Evolutionary conservation across 2,888 invertebrate species (phyloP), one percentile per base, ranked within the genome.

Genomic region (Physocephala rufipes): DNA sequence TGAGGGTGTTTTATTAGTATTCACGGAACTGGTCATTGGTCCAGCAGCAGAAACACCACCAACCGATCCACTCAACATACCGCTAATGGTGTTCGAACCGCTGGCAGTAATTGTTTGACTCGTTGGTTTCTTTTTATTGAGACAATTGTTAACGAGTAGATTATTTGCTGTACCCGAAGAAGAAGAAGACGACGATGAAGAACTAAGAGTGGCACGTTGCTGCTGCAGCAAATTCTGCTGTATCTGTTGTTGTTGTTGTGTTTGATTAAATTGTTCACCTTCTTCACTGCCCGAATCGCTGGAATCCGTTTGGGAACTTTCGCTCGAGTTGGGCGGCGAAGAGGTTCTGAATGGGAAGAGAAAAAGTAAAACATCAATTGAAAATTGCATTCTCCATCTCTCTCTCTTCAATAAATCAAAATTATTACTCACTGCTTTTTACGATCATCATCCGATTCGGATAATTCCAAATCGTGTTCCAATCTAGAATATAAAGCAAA

Each of bases 381-480:
- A 2, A 53, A 53, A n/a, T 0, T 5, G 12, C 19, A 53, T 9
- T 36, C 36, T 9, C 7, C 19, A 13, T 53, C 0, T 1, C 26
- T 28, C 28, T 15, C n/a, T 43, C 28, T 58, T 51, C 55, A 16
- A 2, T 7, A 82, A 78, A 84, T 82, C 3, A 21, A 30, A 21
- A 19, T 30, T 28, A n/a, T 24, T 49, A 68, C 68, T 68, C 51
- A 68, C 76, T 87, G 84, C 78, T 87, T 86, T 70, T 85, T 85
- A 36, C 85, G 84, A 70, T 93, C 93, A 81, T 94, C 93, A 78
- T 94, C 94, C 80, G 93, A 94, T 84, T 93, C 94, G 21, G 94
- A 93, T 72, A 94, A 85, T 73, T 90, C 90, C 78, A 94, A 88
- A 86, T 94, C 93, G 83, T 90, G 90, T 78, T 88, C 87, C 76